A percentile compares a stretch with the other conserved stretches of the same genome.
These are phyloP conservation scores for Frankliniella fusca DNA, from an alignment of 2,888 invertebrate genomes.

Conservation along the genomic window DNA sequence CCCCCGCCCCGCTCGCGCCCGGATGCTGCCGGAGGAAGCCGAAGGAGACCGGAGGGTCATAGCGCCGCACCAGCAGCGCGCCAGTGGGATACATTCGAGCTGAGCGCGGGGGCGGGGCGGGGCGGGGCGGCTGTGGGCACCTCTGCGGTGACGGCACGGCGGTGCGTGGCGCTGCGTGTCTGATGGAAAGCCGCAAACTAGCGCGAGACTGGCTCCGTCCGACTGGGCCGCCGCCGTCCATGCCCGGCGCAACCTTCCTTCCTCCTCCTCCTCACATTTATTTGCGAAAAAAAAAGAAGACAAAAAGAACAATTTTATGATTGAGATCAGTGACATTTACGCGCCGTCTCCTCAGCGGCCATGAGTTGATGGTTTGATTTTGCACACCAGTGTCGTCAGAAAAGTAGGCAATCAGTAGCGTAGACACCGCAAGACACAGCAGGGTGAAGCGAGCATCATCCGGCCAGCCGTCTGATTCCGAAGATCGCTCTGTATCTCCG, in stretches of 20 bases:
- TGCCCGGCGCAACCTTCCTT: not conserved
- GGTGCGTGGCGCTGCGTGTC: not conserved
- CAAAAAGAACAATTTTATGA: not conserved
- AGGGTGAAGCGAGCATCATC: too few relatives aligned
- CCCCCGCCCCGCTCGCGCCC: too few relatives aligned
- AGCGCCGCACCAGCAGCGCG: too few relatives aligned
- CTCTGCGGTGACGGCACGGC: not conserved
- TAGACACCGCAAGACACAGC: too few relatives aligned
- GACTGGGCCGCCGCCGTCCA: not conserved
- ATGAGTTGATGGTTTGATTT: too few relatives aligned
- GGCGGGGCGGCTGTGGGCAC: not conserved
- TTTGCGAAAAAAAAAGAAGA: not conserved
- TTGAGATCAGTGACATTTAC: not conserved
- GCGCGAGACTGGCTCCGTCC: not conserved
- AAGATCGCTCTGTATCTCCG: too few relatives aligned
- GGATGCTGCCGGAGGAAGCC: too few relatives aligned
- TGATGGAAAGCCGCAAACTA: conserved; percentile 7
- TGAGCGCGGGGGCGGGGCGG: not conserved
- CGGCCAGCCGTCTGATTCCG: too few relatives aligned
- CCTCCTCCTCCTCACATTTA: not conserved
- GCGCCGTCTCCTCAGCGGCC: too few relatives aligned
- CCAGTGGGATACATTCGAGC: not conserved
- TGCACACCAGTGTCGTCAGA: too few relatives aligned
- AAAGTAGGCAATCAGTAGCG: too few relatives aligned
- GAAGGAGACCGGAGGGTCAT: too few relatives aligned